Evolutionary conservation across 2,888 invertebrate species (phyloP), one percentile per base, ranked within the genome.

Genomic region (Zaprionus obscuricornis): DNA sequence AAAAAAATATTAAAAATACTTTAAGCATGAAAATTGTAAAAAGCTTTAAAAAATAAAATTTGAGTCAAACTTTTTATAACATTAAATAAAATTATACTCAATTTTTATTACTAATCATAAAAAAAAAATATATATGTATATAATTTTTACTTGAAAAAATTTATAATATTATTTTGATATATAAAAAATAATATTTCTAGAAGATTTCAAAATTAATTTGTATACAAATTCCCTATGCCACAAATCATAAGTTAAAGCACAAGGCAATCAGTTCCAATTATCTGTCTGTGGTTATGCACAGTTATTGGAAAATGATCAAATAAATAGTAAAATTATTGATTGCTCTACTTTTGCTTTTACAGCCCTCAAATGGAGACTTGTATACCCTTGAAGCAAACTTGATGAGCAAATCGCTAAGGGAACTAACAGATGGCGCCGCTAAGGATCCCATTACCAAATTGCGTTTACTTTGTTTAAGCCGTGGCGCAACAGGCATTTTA

Each of bases 401-500:
- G 92, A 94, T 95, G 85, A 93, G 93, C 89, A 95, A 95, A 91
- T 94, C 95, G 74, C 89, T 92, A 36, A 92, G 95, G 34, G 94
- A 95, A 43, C 90, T 95, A 45, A 89, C 92, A 57, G 90, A 91
- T 47, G 91, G 95, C 40, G 85, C 75, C 14, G 81, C 85, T 51
- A 94, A 93, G 62, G 97, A 97, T 89, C 95, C 96, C 0, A 90
- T 97, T 57, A 96, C 97, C 90, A 95, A 94, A 87, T 90, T 98
- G 65, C 93, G 98, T 45, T 91, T 96, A 71, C 91, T 96, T 55
- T 97, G 98, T 89, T 91, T 98, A 36, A 92, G 95, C 4, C 92
- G 98, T 47, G 98, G 98, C 16, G 95, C 97, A 26, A 93, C 93
- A 37, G 98, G 98, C 57, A 97, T 98, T 85, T 92, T 98, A 83